Evolutionary conservation across 2,888 invertebrate species (phyloP).

Genomic region (Balanococcus diminutus): DNA sequence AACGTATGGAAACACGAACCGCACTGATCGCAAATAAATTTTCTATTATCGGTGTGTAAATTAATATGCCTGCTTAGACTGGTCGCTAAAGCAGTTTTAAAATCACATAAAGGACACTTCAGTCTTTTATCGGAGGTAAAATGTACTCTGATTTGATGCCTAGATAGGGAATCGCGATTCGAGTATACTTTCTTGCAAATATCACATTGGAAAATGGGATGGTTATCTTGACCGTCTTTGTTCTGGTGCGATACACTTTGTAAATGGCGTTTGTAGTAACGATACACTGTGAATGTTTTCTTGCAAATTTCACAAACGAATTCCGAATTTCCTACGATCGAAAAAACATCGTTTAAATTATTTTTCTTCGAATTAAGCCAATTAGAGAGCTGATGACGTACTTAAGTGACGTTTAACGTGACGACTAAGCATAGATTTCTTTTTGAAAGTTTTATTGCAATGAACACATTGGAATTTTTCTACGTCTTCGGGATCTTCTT

Average conservation of each 20-base stretch:
- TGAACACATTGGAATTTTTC: slow-evolving; percentile 52
- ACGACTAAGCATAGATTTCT: slow-evolving; percentile 43
- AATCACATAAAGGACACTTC: slow-evolving; percentile 54
- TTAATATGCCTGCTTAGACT: slow-evolving; percentile 50
- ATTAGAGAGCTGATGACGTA: background rate
- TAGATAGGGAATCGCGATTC: slow-evolving; percentile 20
- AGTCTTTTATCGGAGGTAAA: slow-evolving; percentile 4
- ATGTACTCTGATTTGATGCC: slow-evolving; percentile 33
- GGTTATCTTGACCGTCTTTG: slow-evolving; percentile 29
- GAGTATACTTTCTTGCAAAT: slow-evolving; percentile 42
- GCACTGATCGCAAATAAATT: slow-evolving; percentile 55
- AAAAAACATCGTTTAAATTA: background rate
- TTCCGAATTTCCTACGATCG: slow-evolving; percentile 20
- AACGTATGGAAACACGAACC: slow-evolving; percentile 53
- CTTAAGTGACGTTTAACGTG: slow-evolving; percentile 52
- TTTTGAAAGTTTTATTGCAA: slow-evolving; percentile 40
- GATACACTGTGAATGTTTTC: slow-evolving; percentile 43
- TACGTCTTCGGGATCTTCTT: background rate
- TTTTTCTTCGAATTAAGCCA: background rate
- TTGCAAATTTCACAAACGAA: slow-evolving; percentile 42
- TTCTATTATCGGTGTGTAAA: slow-evolving; percentile 52
- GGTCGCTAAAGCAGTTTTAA: slow-evolving; percentile 30
- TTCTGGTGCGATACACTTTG: slow-evolving; percentile 31
- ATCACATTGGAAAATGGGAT: slow-evolving; percentile 45
- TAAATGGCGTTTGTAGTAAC: slow-evolving; percentile 50